phyloP scores from a whole-genome alignment of 2,888 invertebrate species.

The Pteria penguin region DNA sequence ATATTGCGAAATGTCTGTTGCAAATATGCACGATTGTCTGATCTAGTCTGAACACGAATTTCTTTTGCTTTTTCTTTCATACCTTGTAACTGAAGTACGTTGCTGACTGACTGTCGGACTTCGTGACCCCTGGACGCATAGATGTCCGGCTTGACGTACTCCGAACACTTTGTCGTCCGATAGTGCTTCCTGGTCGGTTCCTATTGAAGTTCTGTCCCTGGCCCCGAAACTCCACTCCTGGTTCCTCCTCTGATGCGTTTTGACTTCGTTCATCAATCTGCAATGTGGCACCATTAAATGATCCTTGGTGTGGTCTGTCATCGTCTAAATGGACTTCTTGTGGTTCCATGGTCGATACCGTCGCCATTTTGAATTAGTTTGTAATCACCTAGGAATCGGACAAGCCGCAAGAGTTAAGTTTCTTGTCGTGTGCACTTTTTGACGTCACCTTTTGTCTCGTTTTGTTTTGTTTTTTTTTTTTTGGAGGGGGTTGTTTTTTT shows the following conservation, averaged over 20 bases:
- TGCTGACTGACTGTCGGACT: conserved; percentile 48
- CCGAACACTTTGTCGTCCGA: conserved; percentile 64
- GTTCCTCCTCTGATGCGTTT: conserved; percentile 43
- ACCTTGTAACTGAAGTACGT: conserved; percentile 71
- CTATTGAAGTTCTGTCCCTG: conserved; percentile 50
- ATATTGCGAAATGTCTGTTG: too few species aligned
- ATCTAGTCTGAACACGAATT: too few species aligned
- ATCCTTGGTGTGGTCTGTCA: conserved; percentile 60
- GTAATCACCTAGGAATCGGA: neutral
- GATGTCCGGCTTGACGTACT: conserved; percentile 68
- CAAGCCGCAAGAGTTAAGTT: neutral
- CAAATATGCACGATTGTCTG: too few species aligned
- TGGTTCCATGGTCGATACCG: neutral
- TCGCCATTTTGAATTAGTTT: conserved; percentile 35
- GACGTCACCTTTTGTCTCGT: too few species aligned
- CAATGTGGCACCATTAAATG: conserved; percentile 69
- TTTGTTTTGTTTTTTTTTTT: too few species aligned
- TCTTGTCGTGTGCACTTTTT: neutral
- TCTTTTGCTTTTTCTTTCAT: too few species aligned
- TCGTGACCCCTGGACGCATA: conserved; percentile 58
- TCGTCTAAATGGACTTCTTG: conserved; percentile 61
- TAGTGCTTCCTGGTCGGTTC: conserved; percentile 68
- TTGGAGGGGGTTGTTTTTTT: neutral
- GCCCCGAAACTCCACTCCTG: conserved; percentile 52
- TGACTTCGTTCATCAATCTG: conserved; percentile 56